Conservation (phyloP, 2,113 vertebrate genomes). For the Cichladusa arquata region DNA sequence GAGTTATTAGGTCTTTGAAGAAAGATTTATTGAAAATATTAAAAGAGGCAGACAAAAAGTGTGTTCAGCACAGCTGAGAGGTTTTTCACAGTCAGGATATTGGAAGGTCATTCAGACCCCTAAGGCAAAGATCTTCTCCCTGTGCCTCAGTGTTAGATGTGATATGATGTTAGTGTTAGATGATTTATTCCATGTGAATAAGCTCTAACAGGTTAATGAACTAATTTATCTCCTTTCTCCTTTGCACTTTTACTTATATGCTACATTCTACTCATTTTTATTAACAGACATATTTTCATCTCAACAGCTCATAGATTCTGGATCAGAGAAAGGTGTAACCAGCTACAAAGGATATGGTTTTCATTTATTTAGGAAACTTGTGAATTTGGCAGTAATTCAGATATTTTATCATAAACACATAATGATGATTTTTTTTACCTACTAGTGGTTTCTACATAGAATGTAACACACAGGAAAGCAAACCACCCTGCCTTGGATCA, state of each 20-base stretch:
- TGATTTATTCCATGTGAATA: not conserved
- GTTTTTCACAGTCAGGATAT: not conserved
- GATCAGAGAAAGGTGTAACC: not conserved
- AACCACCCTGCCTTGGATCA: not conserved
- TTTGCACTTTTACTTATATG: not conserved
- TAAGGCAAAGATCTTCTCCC: not conserved
- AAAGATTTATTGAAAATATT: not conserved
- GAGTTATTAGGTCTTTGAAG: not conserved
- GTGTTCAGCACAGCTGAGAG: not conserved
- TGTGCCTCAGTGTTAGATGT: not conserved
- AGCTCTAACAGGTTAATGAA: not conserved
- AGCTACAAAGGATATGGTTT: not conserved
- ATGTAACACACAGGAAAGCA: not conserved
- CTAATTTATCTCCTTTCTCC: not conserved
- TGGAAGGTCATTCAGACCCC: not conserved
- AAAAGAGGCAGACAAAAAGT: not conserved
- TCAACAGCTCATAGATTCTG: not conserved
- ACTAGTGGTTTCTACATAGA: not conserved
- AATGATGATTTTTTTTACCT: not conserved
- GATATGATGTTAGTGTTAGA: too few species aligned
- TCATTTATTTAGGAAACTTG: not conserved
- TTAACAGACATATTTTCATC: not conserved
- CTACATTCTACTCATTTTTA: not conserved
- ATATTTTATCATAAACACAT: not conserved
- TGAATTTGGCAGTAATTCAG: not conserved